These are phyloP conservation scores for Acropora yongei DNA, from an alignment of 64 coral and sea anemone species.

Conservation along the genomic window DNA sequence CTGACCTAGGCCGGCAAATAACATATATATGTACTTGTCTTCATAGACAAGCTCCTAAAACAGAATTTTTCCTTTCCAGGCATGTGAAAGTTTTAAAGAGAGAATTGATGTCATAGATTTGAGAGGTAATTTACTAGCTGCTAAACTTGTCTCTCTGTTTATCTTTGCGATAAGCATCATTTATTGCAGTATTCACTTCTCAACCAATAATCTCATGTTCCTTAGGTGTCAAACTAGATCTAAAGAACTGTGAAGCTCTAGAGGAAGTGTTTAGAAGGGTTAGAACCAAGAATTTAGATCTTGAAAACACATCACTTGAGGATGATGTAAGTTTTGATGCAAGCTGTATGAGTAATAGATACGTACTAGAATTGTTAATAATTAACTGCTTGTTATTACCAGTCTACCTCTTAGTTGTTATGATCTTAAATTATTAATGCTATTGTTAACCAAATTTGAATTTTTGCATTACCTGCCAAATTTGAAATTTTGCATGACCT, in stretches of 20 bases:
- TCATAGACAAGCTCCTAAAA: background rate
- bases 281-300: slow-evolving; percentile 87
- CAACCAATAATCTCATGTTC: background rate
- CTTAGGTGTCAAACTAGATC: slow-evolving; percentile 87
- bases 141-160: background rate
- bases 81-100: slow-evolving; percentile 77
- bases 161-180: background rate
- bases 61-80: slow-evolving; percentile 46
- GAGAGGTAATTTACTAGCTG: slow-evolving; percentile 45
- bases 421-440: no score
- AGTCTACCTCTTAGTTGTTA: no score
- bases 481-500: no score
- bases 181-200: background rate
- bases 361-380: no score
- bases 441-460: no score
- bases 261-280: slow-evolving; percentile 93
- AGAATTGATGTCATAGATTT: slow-evolving; percentile 98
- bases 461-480: no score
- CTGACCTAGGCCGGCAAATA: no score
- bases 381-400: no score
- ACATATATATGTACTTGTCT: no score
- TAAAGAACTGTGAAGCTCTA: slow-evolving; percentile 85
- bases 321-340: slow-evolving; percentile 77
- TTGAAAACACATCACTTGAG: slow-evolving; percentile 96
- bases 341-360: no score